phyloP scores from a whole-genome alignment of 2,113 vertebrate genomes.

The Anhinga rufa region DNA sequence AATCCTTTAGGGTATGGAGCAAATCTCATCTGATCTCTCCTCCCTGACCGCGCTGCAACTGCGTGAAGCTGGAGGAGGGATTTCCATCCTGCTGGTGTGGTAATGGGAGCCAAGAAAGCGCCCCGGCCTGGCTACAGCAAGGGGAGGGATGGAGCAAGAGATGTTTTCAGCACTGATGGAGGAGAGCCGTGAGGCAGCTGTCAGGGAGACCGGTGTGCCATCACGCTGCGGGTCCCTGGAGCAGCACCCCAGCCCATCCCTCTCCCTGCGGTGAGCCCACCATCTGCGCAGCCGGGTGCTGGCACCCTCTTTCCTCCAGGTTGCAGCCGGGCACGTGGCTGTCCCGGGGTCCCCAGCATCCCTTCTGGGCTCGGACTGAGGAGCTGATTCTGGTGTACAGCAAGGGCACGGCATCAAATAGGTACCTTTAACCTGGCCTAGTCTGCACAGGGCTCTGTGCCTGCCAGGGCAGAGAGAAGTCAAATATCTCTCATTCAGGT shows the following conservation, averaged over 20 bases:
- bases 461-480: not conserved
- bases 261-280: not conserved
- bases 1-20: not conserved
- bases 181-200: not conserved
- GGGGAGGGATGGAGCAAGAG: not conserved
- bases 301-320: not conserved
- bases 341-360: not conserved
- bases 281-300: not conserved
- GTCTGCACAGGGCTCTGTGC: not conserved
- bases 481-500: not conserved
- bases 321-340: fast-evolving
- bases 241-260: not conserved
- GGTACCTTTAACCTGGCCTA: not conserved
- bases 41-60: not conserved
- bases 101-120: not conserved
- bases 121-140: not conserved
- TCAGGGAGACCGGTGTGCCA: fast-evolving
- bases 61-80: not conserved
- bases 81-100: not conserved
- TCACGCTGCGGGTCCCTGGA: not conserved
- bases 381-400: not conserved
- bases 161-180: not conserved
- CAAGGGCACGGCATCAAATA: not conserved
- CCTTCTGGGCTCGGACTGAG: not conserved
- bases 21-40: not conserved